Evolutionary conservation across 2,113 vertebrate species (phyloP), one percentile per base, ranked within the genome.

Genomic region (Edolisoma coerulescens): DNA sequence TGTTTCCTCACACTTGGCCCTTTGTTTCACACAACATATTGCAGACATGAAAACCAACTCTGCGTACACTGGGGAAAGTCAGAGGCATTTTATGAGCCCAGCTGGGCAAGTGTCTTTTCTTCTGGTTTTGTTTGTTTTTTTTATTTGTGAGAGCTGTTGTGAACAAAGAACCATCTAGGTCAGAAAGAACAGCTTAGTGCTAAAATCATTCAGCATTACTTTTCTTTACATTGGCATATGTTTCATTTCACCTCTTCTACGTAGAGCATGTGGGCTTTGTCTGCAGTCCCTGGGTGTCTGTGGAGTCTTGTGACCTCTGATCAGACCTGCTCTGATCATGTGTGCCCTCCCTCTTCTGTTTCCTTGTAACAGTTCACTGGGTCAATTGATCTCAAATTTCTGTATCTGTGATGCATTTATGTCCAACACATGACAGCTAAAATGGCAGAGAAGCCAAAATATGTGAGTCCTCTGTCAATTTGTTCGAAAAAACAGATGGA

Each of bases 91-190:
- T 50, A 54, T 60, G 24, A 84, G 16, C 18, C 39, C 45, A 70
- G 11, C 9, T 78, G 52, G 41, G 52, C 5, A 64, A 77, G 3
- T 0, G 1, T 1, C 0, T 21, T 37, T 70, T 71, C 57, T 44
- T 14, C 13, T 44, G 3, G 1, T 32, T 86, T 47, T 50, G 4
- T 35, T 61, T 9, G 8, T 16, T 35, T 45, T 65, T 52, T 90
- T 44, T 5, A 61, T 70, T 70, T 63, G 7, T 2, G 4, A 71
- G 16, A 68, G 21, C 16, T 87, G 6, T 28, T 77, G 8, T 65
- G 50, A 84, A 2, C 32, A 49, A 89, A 89, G 49, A 69, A 80
- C 16, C 4, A 10, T 24, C 18, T 32, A 49, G 27, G 42, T 53
- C 41, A 84, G 37, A 84, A 73, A 57, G 22, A 96, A 37, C 18